Base-by-base conservation (phyloP, 1,140 invertebrate species). In the Tetramorium parvispinum region DNA sequence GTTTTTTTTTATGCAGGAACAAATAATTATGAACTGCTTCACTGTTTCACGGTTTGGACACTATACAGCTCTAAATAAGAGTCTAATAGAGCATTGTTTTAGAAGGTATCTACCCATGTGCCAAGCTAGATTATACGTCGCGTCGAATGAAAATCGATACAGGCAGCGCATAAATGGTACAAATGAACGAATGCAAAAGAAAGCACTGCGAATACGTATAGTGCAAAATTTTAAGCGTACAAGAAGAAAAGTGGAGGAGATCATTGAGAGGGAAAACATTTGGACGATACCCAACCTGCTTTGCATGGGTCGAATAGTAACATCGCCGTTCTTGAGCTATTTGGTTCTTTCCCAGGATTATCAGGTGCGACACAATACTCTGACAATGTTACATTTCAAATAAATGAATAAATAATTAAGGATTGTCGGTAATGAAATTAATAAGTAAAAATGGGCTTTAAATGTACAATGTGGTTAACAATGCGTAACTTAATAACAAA, bases 231-330 rank as follows among this genome's bases (percentile, higher is more conserved):
- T 95, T 10, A 92, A 89, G 63, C 78, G 92, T 40, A 95, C 94
- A 3, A 95, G 93, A 68, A 83, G 91, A 65, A 94, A 91, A 88
- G 93, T 95, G 16, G 93, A 94, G 71, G 87, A 93, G 63, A 94
- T 95, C 37, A 95, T 95, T 8, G 94, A 93, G 49, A 97, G 96
- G 93, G 98, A 99, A 95, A 99, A 99, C 95, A 97, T 99, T 82
- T 97, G 98, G 94, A 99, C 99, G 0, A 96, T 99, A 89, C 99
- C 99, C 46, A 99, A 99, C 95, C 95, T 98, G 49, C 94, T 99
- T 61, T 99, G 98, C 93, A 95, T 98, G 11, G 96, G 97, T 46
- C 96, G 99, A 91, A 99, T 99, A 91, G 94, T 96, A 5, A 95
- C 98, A 71, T 97, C 98, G 6, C 99, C 99, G 16, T 97, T 97